Conservation (phyloP, 2,797 vertebrate species). For the Acanthurus tractus region DNA sequence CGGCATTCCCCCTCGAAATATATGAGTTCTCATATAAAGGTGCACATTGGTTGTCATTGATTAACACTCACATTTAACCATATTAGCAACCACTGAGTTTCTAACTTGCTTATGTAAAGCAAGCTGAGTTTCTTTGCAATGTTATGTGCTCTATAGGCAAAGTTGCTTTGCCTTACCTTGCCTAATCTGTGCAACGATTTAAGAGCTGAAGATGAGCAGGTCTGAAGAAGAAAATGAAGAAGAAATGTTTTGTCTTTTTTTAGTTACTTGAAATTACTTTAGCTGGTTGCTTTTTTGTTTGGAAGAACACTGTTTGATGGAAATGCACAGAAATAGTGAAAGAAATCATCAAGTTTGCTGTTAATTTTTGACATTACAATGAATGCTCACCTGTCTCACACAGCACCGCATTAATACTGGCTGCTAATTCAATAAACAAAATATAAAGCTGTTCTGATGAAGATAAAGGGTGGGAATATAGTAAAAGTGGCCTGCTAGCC, state of each 20-base stretch:
- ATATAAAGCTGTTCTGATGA: slow-evolving; percentile 10
- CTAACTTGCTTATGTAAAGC: too few species aligned
- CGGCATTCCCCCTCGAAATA: neutral
- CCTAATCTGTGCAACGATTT: neutral
- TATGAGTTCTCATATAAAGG: neutral
- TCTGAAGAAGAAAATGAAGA: neutral
- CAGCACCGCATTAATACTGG: neutral
- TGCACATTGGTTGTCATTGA: neutral
- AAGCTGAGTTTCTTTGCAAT: too few species aligned
- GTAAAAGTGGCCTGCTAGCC: slow-evolving; percentile 7
- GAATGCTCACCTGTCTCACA: neutral
- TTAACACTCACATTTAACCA: neutral
- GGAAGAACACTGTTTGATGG: neutral
- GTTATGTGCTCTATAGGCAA: too few species aligned
- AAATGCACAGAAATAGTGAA: neutral
- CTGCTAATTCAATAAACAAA: slow-evolving; percentile 17
- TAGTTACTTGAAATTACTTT: neutral
- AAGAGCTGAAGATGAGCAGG: neutral
- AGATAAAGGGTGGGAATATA: neutral
- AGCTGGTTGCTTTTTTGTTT: too few species aligned
- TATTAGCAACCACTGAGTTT: too few species aligned
- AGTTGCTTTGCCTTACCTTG: too few species aligned
- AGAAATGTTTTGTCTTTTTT: neutral
- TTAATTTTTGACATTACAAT: neutral
- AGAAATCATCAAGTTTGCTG: neutral